Evolutionary conservation across 2,797 vertebrate genomes (phyloP), one percentile per base, ranked within the genome.

Genomic region (Luscinia megarhynchos): DNA sequence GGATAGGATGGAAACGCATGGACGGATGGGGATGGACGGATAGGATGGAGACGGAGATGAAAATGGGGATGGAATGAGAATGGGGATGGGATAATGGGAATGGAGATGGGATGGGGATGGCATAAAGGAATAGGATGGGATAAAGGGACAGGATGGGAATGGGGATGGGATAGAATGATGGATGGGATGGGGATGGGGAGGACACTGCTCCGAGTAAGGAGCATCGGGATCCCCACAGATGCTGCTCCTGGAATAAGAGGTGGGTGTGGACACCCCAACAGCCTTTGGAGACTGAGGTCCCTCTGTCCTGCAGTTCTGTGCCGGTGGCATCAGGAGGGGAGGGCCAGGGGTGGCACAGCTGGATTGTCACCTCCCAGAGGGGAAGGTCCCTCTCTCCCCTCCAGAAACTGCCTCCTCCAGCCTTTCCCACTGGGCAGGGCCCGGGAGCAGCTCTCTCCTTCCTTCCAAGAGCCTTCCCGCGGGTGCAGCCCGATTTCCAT

Each of bases 161-260:
- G 34, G 34, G 34, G 34, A 17, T n/a, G 54, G 46, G 46, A 18
- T 15, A 14, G 48, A 27, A 36, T 50, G 9, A 29, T 15, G 48
- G 51, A 18, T 46, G 45, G 20, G 45, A 45, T 45, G 40, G 40
- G 46, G 50, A 48, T 50, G 30, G 14, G 32, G 6, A 10, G 34
- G 41, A n/a, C 30, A 43, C 17, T 0, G 30, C 21, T 63, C 2
- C 3, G 4, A 22, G 11, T 3, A 4, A 30, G 61, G 64, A 74
- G 30, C 30, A 12, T 6, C 1, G 0, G 15, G 53, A 32, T 19
- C 11, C 26, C 18, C 2, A 2, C 0, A 0, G 82, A 11, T 51
- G 69, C 29, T 36, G 3, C 29, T 70, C 23, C 34, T 57, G 70
- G 23, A 61, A 59, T 50, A 51, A 61, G 29, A 12, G 30, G 21